A percentile compares a stretch with the other conserved stretches of the same genome.
phyloP scores from a whole-genome alignment of 1,140 invertebrate species.

The Drosophila mayri region DNA sequence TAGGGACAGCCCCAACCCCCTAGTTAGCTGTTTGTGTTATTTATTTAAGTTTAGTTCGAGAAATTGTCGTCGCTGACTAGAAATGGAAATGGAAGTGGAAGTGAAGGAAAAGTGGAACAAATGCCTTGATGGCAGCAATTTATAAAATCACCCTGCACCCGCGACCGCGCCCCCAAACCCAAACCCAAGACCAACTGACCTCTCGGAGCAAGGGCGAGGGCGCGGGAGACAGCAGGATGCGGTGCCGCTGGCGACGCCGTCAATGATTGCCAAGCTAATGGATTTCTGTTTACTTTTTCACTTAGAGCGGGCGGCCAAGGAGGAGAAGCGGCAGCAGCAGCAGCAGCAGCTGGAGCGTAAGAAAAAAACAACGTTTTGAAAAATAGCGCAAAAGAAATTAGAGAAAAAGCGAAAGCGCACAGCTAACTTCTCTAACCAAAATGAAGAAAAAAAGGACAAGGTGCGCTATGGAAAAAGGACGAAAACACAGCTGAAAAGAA shows the following conservation, averaged over 20 bases:
- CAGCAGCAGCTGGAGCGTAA: slow-evolving; percentile 28
- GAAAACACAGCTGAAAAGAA: slow-evolving; percentile 37
- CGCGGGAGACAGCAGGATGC: slow-evolving; percentile 24
- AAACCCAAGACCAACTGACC: slow-evolving; percentile 36
- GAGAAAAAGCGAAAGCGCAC: slow-evolving; percentile 77
- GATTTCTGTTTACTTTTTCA: slow-evolving; percentile 84
- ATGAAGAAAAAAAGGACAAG: slow-evolving; percentile 31
- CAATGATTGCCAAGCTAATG: slow-evolving; percentile 84
- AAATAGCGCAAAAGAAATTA: slow-evolving; percentile 80
- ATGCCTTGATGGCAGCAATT: slow-evolving; percentile 78
- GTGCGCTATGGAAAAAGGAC: slow-evolving; percentile 33
- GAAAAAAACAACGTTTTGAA: slow-evolving; percentile 64
- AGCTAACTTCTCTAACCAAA: slow-evolving; percentile 45
- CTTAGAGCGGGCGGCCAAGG: slow-evolving; percentile 63
- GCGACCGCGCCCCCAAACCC: slow-evolving; percentile 34
- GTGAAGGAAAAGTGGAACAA: slow-evolving; percentile 69
- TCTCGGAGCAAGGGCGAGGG: slow-evolving; percentile 18
- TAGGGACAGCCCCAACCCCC: slow-evolving; percentile 29
- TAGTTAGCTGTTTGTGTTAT: slow-evolving; percentile 59
- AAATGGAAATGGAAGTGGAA: slow-evolving; percentile 44
- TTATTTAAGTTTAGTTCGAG: slow-evolving; percentile 62
- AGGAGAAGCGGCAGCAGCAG: slow-evolving; percentile 15
- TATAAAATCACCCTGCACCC: slow-evolving; percentile 65
- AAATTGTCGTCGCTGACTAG: slow-evolving; percentile 43
- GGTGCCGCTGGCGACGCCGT: slow-evolving; percentile 70